Percentiles rank a stretch among this genome's conserved stretches.
phyloP scores from a whole-genome alignment of 2,888 invertebrate species.

The Sclerodermus sp. region DNA sequence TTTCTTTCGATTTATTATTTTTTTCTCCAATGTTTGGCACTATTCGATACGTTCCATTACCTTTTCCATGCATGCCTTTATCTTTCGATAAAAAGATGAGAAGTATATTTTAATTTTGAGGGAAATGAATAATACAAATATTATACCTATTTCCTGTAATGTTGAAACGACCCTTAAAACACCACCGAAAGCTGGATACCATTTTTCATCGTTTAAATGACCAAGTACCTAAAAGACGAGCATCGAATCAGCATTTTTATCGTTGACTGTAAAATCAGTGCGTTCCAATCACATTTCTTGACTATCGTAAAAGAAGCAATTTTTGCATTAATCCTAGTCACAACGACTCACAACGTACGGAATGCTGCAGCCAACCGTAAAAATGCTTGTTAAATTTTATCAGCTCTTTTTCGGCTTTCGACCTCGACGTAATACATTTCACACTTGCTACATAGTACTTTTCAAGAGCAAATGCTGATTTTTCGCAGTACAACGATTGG shows the following conservation, averaged over 20 bases:
- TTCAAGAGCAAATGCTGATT: constrained; percentile 58
- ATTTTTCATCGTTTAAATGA: constrained; percentile 64
- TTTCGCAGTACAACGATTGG: constrained; percentile 56
- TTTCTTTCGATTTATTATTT: too few relatives aligned
- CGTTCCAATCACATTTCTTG: too few relatives aligned
- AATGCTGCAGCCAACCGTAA: constrained; percentile 61
- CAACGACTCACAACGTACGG: constrained; percentile 49
- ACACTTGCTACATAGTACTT: constrained; percentile 63
- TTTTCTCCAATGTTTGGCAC: too few relatives aligned
- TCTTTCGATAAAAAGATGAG: constrained; percentile 1
- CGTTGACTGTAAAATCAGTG: too few relatives aligned
- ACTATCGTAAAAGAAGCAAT: not conserved
- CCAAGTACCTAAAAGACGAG: constrained; percentile 53
- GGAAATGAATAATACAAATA: constrained; percentile 11
- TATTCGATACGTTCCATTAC: too few relatives aligned
- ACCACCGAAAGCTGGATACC: constrained; percentile 64
- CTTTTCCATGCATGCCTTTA: constrained; percentile 12
- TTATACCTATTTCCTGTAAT: constrained; percentile 45
- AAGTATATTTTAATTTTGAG: constrained; percentile 14
- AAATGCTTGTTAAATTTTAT: constrained; percentile 61
- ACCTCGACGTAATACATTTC: constrained; percentile 59
- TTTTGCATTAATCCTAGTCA: constrained; percentile 14
- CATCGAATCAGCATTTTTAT: not conserved
- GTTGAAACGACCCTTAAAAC: constrained; percentile 58
- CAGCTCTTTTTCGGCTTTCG: constrained; percentile 46